These are phyloP conservation scores for Dicentrarchus labrax DNA, from an alignment of 2,113 vertebrate genomes.

Conservation along the genomic window DNA sequence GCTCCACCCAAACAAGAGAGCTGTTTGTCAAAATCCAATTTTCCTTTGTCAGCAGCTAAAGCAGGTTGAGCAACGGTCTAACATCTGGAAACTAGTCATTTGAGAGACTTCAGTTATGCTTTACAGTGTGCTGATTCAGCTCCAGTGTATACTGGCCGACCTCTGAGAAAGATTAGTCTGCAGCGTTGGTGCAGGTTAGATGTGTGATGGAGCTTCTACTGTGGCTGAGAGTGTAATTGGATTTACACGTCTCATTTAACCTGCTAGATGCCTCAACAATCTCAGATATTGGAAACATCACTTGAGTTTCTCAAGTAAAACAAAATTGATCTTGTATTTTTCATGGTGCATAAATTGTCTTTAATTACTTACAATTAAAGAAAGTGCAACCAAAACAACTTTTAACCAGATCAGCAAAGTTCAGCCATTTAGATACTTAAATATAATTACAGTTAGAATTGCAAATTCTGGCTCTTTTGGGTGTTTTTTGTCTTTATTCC, in stretches of 20 bases:
- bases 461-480: background rate
- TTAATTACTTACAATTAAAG: conserved; percentile 39
- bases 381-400: conserved; percentile 35
- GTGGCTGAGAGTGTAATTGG: conserved; percentile 58
- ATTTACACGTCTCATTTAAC: conserved; percentile 73
- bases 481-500: background rate
- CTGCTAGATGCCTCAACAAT: conserved; percentile 47
- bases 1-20: background rate
- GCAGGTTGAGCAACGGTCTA: conserved; percentile 26
- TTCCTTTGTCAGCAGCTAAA: conserved; percentile 57
- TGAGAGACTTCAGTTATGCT: conserved; percentile 52
- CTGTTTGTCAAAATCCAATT: conserved; percentile 39
- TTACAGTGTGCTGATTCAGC: conserved; percentile 72
- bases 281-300: conserved; percentile 45
- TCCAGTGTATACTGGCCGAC: background rate
- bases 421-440: conserved; percentile 13
- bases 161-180: conserved; percentile 54
- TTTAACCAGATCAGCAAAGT: conserved; percentile 19
- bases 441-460: conserved; percentile 48
- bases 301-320: conserved; percentile 38
- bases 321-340: conserved; percentile 41
- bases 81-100: conserved; percentile 64
- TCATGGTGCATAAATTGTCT: conserved; percentile 6
- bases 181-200: conserved; percentile 48
- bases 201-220: conserved; percentile 50